Base-by-base conservation (phyloP, 2,797 vertebrate species). In the Epinephelus malabaricus region DNA sequence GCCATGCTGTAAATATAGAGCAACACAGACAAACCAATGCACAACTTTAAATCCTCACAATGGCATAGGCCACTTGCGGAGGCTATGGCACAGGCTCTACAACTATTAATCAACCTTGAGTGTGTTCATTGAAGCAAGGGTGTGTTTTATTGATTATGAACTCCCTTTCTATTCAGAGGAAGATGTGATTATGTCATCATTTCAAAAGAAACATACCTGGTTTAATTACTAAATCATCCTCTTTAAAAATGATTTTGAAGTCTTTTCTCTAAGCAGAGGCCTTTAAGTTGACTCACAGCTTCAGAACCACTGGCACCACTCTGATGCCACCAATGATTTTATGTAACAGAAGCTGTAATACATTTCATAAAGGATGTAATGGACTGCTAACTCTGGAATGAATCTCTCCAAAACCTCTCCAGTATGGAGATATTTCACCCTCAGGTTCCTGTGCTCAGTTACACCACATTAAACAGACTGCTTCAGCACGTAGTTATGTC, bases 251-350 rank as follows among this genome's bases (percentile, higher is more conserved):
- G 5, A 40, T 56, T 73, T 55, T 2, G 6, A 47, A 47, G 5
- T 1, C 6, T 49, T 43, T 47, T 50, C 21, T 27, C 5, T 0
- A 12, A 11, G 49, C 1, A 47, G 30, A 64, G n/a, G 15, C 53
- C 38, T 68, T 40, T 25, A 30, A 56, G 12, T 30, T 63, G 53
- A 50, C 47, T 69, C 67, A 45, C 27, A 45, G 54, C 25, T 62
- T 65, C 27, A 6, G 46, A 74, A 50, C 45, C 46, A 77, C 65
- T 13, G 58, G 27, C 4, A 2, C 40, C 43, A 38, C 47, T 55
- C 60, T 78, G 67, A 69, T 64, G 53, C 47, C 68, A 53, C 30
- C 49, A 59, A 46, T 65, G 56, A 60, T 64, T 78, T 83, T 21
- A 38, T 69, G 47, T 34, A 69, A 77, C 5, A 58, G 38, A 34